These are phyloP conservation scores for Rhogogaster chlorosoma DNA, from an alignment of 2,888 invertebrate species.

Conservation along the genomic window DNA sequence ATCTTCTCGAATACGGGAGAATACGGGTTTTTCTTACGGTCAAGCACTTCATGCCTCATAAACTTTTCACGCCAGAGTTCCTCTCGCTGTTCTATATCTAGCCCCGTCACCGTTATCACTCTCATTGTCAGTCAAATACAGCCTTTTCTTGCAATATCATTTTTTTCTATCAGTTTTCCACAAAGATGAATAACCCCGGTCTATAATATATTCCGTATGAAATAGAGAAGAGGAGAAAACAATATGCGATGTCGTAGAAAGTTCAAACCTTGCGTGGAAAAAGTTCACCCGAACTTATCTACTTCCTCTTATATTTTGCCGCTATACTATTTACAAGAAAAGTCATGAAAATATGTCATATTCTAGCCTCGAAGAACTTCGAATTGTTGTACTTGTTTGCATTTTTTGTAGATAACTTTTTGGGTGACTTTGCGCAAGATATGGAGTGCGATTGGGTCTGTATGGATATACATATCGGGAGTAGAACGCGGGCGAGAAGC, in stretches of 20 bases:
- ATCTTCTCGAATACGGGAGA: not conserved
- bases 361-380: not conserved
- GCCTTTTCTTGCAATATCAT: not conserved
- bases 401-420: not conserved
- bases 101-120: not conserved
- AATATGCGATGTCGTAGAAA: too few relatives aligned
- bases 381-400: not conserved
- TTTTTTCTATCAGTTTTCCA: not conserved
- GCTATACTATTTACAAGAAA: not conserved
- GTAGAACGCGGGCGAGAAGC: constrained; percentile 22
- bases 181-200: not conserved
- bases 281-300: not conserved
- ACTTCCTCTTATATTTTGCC: not conserved
- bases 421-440: not conserved
- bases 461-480: not conserved
- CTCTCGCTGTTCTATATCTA: not conserved
- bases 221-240: too few relatives aligned
- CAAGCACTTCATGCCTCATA: constrained; percentile 6
- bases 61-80: not conserved
- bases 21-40: not conserved
- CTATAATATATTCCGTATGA: too few relatives aligned
- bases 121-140: not conserved
- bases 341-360: not conserved
- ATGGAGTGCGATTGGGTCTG: not conserved
- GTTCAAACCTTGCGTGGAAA: too few relatives aligned